Base-by-base conservation (phyloP, 2,888 invertebrate species). In the Synergus itoensis region DNA sequence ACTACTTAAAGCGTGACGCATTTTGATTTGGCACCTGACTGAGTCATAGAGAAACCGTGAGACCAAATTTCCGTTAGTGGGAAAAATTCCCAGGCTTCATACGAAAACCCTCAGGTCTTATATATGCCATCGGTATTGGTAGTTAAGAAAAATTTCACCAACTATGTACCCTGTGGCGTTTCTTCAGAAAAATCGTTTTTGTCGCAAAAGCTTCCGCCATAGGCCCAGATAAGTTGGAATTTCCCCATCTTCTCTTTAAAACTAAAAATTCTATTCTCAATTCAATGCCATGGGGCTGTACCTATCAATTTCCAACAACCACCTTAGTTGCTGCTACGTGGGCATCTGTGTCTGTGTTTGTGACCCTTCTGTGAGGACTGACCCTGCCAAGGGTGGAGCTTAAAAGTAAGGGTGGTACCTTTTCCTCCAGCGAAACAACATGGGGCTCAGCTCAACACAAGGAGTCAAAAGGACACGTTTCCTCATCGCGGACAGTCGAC, bases 381-480 rank as follows among this genome's bases (percentile, higher is more conserved):
- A 89, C 88, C 87, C 86, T 86, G 85, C 82, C 80, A 89, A 91
- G 90, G 91, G 91, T 90, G 91, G 91, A 90, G 91, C 90, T 90
- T 91, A 89, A 88, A 81, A 89, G 85, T 87, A 90, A 91, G 90
- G 90, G 91, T 90, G 90, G 88, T 86, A 86, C 89, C 85, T 84
- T 84, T 80, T 73, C 62, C 73, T 48, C 78, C 69, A 77, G 82
- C 79, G 82, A 69, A 77, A 77, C 76, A 80, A 69, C 75, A 79
- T 81, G 80, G 81, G 81, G 79, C 82, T 76, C 76, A 79, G 77
- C 77, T 79, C 80, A 80, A 77, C 77, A 75, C 75, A 75, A 80
- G 69, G 78, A 65, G 53, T 28, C 48, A 73, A 73, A 48, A 73
- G 73, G 40, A 73, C 53, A 53, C 36, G n/a, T 73, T 73, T 53